Percentiles rank a stretch among this genome's conserved stretches.
These are phyloP conservation scores for Cotesia congregata DNA, from an alignment of 2,888 invertebrate genomes.

Conservation along the genomic window DNA sequence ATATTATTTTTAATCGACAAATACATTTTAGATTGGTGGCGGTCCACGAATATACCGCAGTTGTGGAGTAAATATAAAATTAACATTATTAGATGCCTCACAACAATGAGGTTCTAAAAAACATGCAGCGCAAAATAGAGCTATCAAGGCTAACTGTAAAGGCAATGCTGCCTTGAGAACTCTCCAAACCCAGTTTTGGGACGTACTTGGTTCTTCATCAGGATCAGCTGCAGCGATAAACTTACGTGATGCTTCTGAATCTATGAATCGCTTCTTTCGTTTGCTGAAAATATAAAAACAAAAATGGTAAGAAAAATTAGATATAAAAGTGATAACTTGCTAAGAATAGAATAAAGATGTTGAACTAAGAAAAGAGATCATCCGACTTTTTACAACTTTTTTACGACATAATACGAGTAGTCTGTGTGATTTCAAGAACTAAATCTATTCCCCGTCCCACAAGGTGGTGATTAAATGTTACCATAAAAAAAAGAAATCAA, in stretches of 20 bases:
- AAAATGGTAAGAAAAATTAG: constrained; percentile 26
- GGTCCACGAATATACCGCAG: constrained; percentile 86
- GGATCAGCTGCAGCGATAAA: constrained; percentile 73
- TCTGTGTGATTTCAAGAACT: constrained; percentile 59
- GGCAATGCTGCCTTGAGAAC: constrained; percentile 81
- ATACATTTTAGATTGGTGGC: constrained; percentile 76
- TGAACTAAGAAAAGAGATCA: constrained; percentile 47
- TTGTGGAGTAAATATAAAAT: constrained; percentile 83
- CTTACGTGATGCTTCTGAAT: constrained; percentile 39
- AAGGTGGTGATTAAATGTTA: constrained; percentile 65
- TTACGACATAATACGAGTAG: constrained; percentile 66
- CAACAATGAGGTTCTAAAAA: constrained; percentile 83
- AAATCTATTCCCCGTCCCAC: constrained; percentile 65
- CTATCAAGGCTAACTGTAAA: constrained; percentile 82
- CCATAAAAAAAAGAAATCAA: constrained; percentile 61
- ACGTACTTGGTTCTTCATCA: constrained; percentile 72
- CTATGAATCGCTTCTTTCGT: constrained; percentile 53
- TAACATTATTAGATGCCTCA: constrained; percentile 83
- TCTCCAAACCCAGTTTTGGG: constrained; percentile 79
- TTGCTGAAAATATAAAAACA: constrained; percentile 52
- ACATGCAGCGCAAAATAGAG: constrained; percentile 81
- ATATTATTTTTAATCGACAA: not conserved
- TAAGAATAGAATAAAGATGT: constrained; percentile 47
- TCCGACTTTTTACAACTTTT: constrained; percentile 65
- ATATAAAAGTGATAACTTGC: constrained; percentile 45